phyloP scores from a whole-genome alignment of 2,113 vertebrate genomes.

The Serinus canaria region DNA sequence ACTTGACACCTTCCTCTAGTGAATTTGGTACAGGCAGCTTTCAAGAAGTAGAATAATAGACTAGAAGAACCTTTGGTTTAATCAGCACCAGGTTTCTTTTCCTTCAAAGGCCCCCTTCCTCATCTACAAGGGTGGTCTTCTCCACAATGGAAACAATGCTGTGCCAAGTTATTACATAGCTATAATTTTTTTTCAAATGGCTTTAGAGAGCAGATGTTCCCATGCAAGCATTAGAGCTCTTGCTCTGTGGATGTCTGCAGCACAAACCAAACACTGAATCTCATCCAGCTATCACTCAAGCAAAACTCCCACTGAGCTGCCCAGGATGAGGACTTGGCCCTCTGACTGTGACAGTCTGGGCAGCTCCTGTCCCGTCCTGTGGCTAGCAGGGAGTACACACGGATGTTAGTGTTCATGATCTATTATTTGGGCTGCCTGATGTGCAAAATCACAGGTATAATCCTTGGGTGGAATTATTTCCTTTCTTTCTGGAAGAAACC shows the following conservation, averaged over 20 bases:
- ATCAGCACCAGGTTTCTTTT: neutral
- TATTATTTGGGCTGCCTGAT: neutral
- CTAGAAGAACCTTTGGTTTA: neutral
- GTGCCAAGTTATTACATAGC: conserved; percentile 28
- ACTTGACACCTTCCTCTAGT: neutral
- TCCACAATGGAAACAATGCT: neutral
- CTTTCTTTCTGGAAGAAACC: neutral
- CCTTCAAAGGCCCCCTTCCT: neutral
- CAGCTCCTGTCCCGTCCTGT: neutral
- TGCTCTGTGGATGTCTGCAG: neutral
- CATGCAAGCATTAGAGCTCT: neutral
- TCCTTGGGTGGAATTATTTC: neutral
- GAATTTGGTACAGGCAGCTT: neutral
- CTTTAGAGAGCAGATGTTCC: conserved; percentile 23
- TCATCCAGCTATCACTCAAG: neutral
- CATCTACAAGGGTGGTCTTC: conserved; percentile 39
- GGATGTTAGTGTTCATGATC: neutral
- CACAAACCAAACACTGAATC: neutral
- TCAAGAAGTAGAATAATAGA: neutral
- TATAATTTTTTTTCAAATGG: neutral
- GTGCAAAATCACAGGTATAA: neutral
- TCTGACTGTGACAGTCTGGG: neutral
- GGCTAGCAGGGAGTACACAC: neutral
- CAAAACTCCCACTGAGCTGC: neutral
- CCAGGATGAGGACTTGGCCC: neutral